Base-by-base conservation (phyloP, 2,888 invertebrate species). In the Hypomecis punctinalis region DNA sequence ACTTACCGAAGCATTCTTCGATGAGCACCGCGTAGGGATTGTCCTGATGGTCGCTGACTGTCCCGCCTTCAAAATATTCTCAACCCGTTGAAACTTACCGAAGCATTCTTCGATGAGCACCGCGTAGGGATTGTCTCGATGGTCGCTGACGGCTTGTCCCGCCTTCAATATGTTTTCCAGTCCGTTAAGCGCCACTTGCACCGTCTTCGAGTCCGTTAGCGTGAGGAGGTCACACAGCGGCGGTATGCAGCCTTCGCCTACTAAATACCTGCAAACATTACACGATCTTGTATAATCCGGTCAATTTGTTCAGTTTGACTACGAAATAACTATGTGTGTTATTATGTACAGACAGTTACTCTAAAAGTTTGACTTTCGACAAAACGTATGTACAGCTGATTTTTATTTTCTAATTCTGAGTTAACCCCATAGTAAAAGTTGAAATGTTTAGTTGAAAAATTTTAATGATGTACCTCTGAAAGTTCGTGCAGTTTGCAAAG, bases 151-250 rank as follows among this genome's bases (percentile, higher is more conserved):
- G 80, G 96, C 96, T 82, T 98, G 98, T 7, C 99, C 99, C 6
- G 98, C 94, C 85, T 97, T 96, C 62, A 99, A 93, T 77, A 99
- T 98, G 91, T 99, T 99, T 83, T 99, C 99, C 68, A 99, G 93
- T 33, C 99, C 99, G 84, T 98, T 99, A 43, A 99, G 94, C 35
- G 99, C 99, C 53, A 99, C 99, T 90, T 97, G 98, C 37, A 99
- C 96, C 54, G 99, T 98, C 86, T 98, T 98, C 0, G 97, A 94
- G 88, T 99, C 99, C 91, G 97, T 97, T 51, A 98, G 96, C 0
- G 98, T 98, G 63, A 99, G 93, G 75, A 99, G 94, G 84, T 98
- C 98, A 88, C 99, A 99, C 78, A 99, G 93, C 0, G 98, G 98
- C 42, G 97, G 96, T 83, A 99, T 98, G 85, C 98, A 98, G 69